Evolutionary conservation across 2,113 vertebrate species (phyloP).

Genomic region (Irena cyanogastra): DNA sequence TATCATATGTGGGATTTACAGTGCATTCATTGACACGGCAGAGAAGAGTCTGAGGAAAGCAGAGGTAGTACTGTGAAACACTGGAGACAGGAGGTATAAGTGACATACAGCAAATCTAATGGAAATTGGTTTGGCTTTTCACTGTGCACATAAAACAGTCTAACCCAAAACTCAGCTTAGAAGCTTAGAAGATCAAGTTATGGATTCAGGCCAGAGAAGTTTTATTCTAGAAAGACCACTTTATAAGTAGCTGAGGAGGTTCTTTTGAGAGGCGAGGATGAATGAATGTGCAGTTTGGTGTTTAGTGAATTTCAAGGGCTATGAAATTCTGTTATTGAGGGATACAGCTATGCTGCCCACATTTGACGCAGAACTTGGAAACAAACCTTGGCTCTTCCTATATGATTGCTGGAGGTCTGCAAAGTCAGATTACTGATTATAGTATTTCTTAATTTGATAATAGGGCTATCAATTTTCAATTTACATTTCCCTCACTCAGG

Average conservation of each 20-base stretch:
- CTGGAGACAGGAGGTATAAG: not conserved
- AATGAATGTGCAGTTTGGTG: not conserved
- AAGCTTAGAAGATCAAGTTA: not conserved
- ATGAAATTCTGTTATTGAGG: not conserved
- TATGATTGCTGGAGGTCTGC: not conserved
- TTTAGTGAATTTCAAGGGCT: not conserved
- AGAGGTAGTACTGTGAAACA: not conserved
- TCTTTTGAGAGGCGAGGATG: not conserved
- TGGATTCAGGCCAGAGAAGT: not conserved
- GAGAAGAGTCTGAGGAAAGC: not conserved
- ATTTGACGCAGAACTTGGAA: not conserved
- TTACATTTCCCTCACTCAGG: not conserved
- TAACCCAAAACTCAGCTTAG: not conserved
- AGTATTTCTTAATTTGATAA: not conserved
- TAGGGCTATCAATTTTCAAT: not conserved
- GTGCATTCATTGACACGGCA: not conserved
- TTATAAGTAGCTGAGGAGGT: not conserved
- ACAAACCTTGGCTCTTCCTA: not conserved
- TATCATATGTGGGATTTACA: fast-evolving
- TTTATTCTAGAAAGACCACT: not conserved
- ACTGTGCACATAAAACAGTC: not conserved
- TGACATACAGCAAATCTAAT: not conserved
- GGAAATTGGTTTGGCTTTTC: not conserved
- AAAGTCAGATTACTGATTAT: not conserved
- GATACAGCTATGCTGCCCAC: not conserved